Base-by-base conservation (phyloP, 1,140 invertebrate species). In the Sitobion miscanthi region DNA sequence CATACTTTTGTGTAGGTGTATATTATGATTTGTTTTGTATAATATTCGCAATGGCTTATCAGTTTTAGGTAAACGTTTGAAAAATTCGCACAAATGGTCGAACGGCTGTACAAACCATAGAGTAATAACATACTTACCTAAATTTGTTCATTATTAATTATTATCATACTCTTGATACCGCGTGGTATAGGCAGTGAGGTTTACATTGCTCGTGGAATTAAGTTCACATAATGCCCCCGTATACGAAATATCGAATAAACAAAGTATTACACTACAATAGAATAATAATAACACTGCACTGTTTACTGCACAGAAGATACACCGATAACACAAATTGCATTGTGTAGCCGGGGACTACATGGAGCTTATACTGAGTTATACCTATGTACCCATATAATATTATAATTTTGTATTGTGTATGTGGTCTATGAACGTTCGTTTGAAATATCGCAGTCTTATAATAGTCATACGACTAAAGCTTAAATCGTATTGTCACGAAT, bases 301-400 rank as follows among this genome's bases (percentile, higher is more conserved):
- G 62, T 77, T 5, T 69, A 14, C 62, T 45, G 25, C 45, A 49
- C 42, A 47, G 85, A 17, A 87, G 85, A 87, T 87, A 38, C 35
- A 5, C 45, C 30, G 45, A 88, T 88, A 88, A 88, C 47, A 88
- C 47, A 88, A 49, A 88, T 88, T 88, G 38, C 86, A 49, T 88
- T 9, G 17, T 5, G 1, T 52, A 47, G n/a, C 45, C 17, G 30
- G 25, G 20, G 5, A n/a, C 30, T 21, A 52, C 30, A 25, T 25
- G 42, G 45, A 49, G 45, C 11, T 45, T 47, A 83, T 52, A 52
- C 47, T 14, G 11, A 49, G 11, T 82, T 83, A 25, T 49, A 86
- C 9, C 9, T 45, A 45, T 86, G 45, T n/a, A 47, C 62, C 30
- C 62, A 77, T 77, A 69, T 17, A 5, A n/a, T 77, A n/a, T 17